Conservation (phyloP, 2,888 invertebrate species). For the Tuberolachnus salignus region DNA sequence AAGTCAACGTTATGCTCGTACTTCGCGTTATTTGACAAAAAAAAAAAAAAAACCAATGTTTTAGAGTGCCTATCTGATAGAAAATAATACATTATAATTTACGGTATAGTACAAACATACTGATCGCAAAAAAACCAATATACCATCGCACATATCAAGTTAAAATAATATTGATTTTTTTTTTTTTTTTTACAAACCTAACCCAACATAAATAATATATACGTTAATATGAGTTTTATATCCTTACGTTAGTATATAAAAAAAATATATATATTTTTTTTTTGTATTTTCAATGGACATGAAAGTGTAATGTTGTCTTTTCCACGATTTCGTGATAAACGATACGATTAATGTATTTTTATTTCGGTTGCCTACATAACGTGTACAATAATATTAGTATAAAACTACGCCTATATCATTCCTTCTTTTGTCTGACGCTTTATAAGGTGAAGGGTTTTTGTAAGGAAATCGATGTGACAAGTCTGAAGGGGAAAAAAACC, state of each 20-base stretch:
- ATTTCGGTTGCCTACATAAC: neutral
- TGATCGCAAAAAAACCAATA: no score
- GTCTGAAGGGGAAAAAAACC: neutral
- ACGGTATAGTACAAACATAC: no score
- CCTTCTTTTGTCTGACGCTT: neutral
- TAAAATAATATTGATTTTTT: no score
- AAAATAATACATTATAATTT: no score
- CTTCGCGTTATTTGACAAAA: neutral
- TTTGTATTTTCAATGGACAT: no score
- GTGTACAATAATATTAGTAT: conserved; percentile 1
- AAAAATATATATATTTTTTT: no score
- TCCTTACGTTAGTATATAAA: no score
- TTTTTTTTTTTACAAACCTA: neutral
- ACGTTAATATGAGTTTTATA: no score
- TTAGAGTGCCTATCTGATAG: neutral
- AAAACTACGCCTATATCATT: neutral
- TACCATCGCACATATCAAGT: no score
- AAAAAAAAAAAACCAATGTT: conserved; percentile 10
- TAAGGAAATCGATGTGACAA: conserved; percentile 1
- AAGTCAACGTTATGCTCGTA: conserved; percentile 2
- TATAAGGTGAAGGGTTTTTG: neutral
- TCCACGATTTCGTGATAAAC: neutral
- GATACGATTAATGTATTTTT: conserved; percentile 11
- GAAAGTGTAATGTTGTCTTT: neutral
- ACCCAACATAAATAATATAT: neutral